phyloP scores from a whole-genome alignment of 2,888 invertebrate genomes.

The Steinernema hermaphroditum region DNA sequence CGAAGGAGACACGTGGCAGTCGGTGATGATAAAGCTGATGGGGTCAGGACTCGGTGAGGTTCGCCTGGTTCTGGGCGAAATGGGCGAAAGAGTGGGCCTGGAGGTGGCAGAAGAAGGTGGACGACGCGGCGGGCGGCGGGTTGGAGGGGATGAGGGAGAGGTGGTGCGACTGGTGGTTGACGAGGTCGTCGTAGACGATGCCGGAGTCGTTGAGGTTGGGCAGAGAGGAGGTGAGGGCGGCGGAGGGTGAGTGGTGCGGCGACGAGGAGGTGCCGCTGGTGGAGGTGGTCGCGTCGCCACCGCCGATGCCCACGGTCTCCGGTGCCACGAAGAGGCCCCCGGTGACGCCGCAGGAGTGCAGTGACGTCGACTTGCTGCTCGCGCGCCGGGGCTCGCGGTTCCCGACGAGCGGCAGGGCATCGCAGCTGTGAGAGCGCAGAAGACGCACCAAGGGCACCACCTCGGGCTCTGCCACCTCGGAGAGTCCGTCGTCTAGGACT shows the following conservation, averaged over 20 bases:
- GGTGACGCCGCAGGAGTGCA: conserved; percentile 15
- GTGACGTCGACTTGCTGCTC: conserved; percentile 16
- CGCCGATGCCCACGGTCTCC: neutral
- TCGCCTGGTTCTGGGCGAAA: conserved; percentile 8
- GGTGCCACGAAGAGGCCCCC: conserved; percentile 10
- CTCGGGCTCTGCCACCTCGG: too few species aligned
- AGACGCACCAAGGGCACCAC: neutral
- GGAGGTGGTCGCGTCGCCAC: neutral
- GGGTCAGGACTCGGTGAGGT: neutral
- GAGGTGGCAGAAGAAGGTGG: conserved; percentile 27
- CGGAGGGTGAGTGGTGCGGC: conserved; percentile 27
- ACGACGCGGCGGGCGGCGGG: conserved; percentile 5
- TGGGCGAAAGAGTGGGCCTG: conserved; percentile 17
- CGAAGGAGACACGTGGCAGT: conserved; percentile 20
- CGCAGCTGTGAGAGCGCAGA: neutral
- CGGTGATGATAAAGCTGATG: neutral
- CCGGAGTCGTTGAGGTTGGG: conserved; percentile 42
- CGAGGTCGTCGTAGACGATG: conserved; percentile 40
- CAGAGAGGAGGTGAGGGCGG: conserved; percentile 35
- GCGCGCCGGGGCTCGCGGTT: neutral
- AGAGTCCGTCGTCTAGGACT: too few species aligned
- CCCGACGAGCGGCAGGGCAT: neutral
- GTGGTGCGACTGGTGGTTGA: conserved; percentile 22
- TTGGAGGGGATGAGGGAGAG: conserved; percentile 21
- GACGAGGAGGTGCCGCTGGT: conserved; percentile 14